Base-by-base conservation (phyloP, 2,797 vertebrate genomes). In the Glyptemys insculpta region DNA sequence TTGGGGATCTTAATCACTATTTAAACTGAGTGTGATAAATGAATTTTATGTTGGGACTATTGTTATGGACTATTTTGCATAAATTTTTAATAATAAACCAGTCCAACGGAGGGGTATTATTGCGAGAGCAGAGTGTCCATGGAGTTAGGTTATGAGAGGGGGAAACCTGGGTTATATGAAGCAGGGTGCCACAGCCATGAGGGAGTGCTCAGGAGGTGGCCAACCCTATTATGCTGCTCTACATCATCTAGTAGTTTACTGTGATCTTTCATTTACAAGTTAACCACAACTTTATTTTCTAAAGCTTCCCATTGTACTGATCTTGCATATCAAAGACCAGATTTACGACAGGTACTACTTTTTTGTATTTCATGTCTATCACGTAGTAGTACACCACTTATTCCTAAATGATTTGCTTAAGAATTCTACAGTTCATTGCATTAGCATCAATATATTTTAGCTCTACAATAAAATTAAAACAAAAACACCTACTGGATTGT, bases 401-500 rank as follows among this genome's bases (percentile, higher is more conserved):
- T 83, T 92, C 89, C 41, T 62, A 82, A 56, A 93, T 85, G 3
- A 93, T 68, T 44, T 53, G 21, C 47, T 93, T 53, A 59, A 79
- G 31, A 86, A 12, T 50, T 76, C n/a, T 92, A 49, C 41, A 90
- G 83, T 72, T 83, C 49, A 68, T 68, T 85, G 49, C 57, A 84
- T n/a, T 47, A 91, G 29, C 8, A 87, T 68, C 62, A 0, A 29
- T 10, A 31, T 23, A 49, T 83, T 27, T 7, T 41, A 90, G 80
- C 23, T 91, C 92, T 78, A 82, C 2, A 12, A n/a, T 11, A 19
- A 89, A 54, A 21, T 29, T 31, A 93, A 16, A 49, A 81, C 16
- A 65, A 21, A 86, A 65, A 44, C 93, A 98, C 99, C 97, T 99
- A 99, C 99, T 94, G 99, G 99, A 62, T 98, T 98, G 95, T 98